Evolutionary conservation across 2,113 vertebrate species (phyloP).

Genomic region (Cyanoramphus novaezelandiae): DNA sequence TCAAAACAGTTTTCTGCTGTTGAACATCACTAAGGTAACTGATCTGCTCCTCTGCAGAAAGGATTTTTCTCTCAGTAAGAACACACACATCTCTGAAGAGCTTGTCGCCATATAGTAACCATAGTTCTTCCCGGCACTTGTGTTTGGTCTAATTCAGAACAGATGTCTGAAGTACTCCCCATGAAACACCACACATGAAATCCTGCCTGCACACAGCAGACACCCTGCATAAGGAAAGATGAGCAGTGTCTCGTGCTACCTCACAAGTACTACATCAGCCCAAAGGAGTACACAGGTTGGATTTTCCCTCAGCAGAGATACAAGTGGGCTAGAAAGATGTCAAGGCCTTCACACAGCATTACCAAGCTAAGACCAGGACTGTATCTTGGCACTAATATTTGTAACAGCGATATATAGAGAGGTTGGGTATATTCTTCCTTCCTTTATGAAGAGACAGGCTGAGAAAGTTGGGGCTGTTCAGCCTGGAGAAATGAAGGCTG

Average conservation of each 20-base stretch:
- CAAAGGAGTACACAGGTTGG: background rate
- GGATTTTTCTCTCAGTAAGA: background rate
- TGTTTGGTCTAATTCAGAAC: background rate
- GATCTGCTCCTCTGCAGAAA: background rate
- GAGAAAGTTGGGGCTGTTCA: too few relatives aligned
- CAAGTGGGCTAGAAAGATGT: background rate
- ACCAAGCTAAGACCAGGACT: background rate
- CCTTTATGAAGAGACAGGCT: background rate
- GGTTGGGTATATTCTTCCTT: background rate
- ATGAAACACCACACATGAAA: background rate
- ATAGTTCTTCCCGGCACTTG: rapidly evolving
- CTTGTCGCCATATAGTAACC: background rate
- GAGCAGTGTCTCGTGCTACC: background rate
- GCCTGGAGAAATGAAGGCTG: too few relatives aligned
- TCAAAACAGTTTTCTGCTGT: background rate
- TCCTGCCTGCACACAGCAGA: rapidly evolving
- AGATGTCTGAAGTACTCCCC: background rate
- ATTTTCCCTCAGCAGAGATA: background rate
- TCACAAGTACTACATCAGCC: background rate
- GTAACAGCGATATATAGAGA: background rate
- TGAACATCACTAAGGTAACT: background rate
- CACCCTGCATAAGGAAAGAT: background rate
- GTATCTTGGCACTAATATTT: background rate
- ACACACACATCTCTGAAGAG: background rate
- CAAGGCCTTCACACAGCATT: background rate